Conservation (phyloP, 2,113 vertebrate genomes). For the Hepsetus odoe region DNA sequence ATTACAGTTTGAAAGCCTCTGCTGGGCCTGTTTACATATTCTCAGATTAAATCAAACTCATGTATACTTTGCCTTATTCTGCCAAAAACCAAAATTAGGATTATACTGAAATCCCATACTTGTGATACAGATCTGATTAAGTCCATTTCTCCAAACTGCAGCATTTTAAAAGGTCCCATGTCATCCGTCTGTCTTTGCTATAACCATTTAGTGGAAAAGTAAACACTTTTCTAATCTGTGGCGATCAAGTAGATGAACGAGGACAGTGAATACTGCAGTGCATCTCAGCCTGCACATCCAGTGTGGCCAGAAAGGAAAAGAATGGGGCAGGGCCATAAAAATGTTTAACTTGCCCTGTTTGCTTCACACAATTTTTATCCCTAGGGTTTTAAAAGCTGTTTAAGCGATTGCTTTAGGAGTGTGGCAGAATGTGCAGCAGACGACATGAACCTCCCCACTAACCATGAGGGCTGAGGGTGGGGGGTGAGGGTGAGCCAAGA, state of each 20-base stretch:
- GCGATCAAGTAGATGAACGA: constrained; percentile 46
- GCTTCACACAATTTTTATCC: constrained; percentile 44
- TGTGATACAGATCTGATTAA: constrained; percentile 39
- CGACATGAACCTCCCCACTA: constrained; percentile 39
- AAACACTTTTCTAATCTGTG: constrained; percentile 52
- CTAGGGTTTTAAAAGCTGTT: constrained; percentile 43
- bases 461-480: constrained; percentile 23
- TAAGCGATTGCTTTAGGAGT: constrained; percentile 64
- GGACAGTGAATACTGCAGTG: constrained; percentile 4
- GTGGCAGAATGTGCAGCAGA: constrained; percentile 72
- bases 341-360: not conserved
- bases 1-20: not conserved
- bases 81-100: constrained; percentile 14
- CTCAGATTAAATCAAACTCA: constrained; percentile 29
- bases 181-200: constrained; percentile 48
- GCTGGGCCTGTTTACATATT: constrained; percentile 2
- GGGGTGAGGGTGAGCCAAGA: constrained; percentile 29
- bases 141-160: constrained; percentile 40
- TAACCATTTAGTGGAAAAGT: constrained; percentile 49
- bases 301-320: not conserved
- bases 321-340: not conserved
- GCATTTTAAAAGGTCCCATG: constrained; percentile 46
- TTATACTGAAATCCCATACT: constrained; percentile 46
- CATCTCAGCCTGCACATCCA: constrained; percentile 7
- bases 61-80: not conserved